These are phyloP conservation scores for Papilio glaucus DNA, from an alignment of 1,140 invertebrate species.

Conservation along the genomic window DNA sequence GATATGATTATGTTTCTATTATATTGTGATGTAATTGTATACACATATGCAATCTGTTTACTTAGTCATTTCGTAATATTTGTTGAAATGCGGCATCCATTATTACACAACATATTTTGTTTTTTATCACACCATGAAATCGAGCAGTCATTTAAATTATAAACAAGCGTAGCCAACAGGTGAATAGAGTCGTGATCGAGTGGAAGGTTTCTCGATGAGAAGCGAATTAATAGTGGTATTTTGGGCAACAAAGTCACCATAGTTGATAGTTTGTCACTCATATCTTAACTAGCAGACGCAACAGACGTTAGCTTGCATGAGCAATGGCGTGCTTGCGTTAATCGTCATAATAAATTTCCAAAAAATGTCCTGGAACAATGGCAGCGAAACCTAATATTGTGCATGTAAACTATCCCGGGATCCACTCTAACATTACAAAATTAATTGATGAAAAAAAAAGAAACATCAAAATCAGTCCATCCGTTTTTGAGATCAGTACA, in stretches of 20 bases:
- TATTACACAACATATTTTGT: slow-evolving; percentile 23
- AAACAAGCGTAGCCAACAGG: background rate
- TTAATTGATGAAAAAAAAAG: too few species aligned
- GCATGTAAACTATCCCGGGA: too few species aligned
- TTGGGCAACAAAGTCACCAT: background rate
- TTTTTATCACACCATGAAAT: slow-evolving; percentile 27
- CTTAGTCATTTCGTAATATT: background rate
- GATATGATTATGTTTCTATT: background rate
- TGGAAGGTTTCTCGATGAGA: background rate
- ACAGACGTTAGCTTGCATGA: too few species aligned
- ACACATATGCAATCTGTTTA: slow-evolving; percentile 14
- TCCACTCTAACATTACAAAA: too few species aligned
- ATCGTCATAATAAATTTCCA: too few species aligned
- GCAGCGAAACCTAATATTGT: too few species aligned
- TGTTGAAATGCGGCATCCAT: slow-evolving; percentile 1
- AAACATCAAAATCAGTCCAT: too few species aligned
- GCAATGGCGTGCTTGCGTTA: too few species aligned
- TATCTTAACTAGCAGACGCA: too few species aligned
- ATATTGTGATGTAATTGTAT: background rate
- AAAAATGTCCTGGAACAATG: too few species aligned
- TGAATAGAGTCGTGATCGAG: slow-evolving; percentile 6
- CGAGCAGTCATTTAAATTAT: slow-evolving; percentile 21
- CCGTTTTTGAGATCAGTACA: too few species aligned
- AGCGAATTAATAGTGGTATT: background rate
- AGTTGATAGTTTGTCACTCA: too few species aligned